Evolutionary conservation across 2,113 vertebrate species (phyloP), one percentile per base, ranked within the genome.

Genomic region (Spheniscus mendiculus): DNA sequence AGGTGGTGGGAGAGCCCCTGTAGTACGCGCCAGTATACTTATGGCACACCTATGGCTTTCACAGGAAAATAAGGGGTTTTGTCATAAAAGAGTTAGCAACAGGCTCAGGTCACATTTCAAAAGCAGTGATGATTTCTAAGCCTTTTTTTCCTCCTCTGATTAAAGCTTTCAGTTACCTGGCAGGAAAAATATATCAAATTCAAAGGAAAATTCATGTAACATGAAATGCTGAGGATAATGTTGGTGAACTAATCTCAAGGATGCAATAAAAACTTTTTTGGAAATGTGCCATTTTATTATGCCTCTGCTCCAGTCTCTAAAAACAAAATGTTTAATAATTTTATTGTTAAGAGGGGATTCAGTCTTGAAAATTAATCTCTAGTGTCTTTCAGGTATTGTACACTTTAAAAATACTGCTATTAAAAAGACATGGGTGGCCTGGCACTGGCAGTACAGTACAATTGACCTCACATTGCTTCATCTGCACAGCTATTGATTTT

Each of bases 401-500:
- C 70, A 65, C 90, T 97, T 95, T 88, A 93, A 95, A 97, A 97
- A 91, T 92, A 59, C 69, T 97, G 97, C 91, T 94, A 71, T 95
- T 97, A 85, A 94, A 95, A 96, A 96, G 90, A 87, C 82, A 55
- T 67, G 91, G 73, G 89, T 94, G 89, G 56, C 58, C 77, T 97
- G 95, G 97, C 97, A 95, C 78, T 95, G 86, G 87, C 93, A 94
- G 86, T 95, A 93, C 70, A 55, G 67, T 89, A 80, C 84, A 47
- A 97, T 88, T 98, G 97, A 97, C 97, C 95, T 98, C 96, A 80
- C 83, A 93, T 82, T 97, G 95, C 95, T 98, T 98, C 97, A 91
- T 98, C 96, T 97, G 84, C 90, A 96, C 93, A 96, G 86, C 67
- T 98, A 98, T 98, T 98, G 98, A 98, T 98, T 98, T 97, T 98